Evolutionary conservation across 2,797 vertebrate genomes (phyloP).

Genomic region (Triplophysa bombifrons): DNA sequence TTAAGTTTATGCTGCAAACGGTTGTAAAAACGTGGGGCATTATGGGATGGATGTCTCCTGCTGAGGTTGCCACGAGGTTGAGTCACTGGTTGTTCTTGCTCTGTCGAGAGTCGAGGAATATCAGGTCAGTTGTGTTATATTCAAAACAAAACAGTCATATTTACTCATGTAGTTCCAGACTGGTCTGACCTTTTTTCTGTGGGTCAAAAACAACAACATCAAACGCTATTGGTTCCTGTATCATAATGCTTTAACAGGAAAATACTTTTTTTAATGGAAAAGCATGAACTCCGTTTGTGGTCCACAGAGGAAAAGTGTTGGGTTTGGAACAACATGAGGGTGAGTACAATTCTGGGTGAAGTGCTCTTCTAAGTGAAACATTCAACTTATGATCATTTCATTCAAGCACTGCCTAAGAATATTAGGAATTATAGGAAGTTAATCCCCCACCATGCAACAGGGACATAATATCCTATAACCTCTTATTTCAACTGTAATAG

Average conservation of each 20-base stretch:
- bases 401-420: not conserved
- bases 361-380: not conserved
- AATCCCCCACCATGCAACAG: conserved; percentile 23
- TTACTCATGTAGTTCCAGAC: conserved; percentile 22
- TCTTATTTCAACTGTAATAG: not conserved
- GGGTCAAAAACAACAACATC: not conserved
- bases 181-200: not conserved
- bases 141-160: not conserved
- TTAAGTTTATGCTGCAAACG: conserved; percentile 75
- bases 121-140: not conserved
- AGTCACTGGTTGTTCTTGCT: conserved; percentile 75
- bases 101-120: conserved; percentile 64
- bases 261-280: not conserved
- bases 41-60: conserved; percentile 71
- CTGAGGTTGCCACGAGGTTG: conserved; percentile 66
- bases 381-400: not conserved
- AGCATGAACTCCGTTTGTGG: not conserved
- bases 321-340: not conserved
- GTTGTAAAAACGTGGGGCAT: conserved; percentile 48
- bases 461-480: conserved; percentile 19
- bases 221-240: not conserved
- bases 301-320: not conserved
- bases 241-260: not conserved
- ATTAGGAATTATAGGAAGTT: not conserved
- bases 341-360: not conserved